Conservation (phyloP, 2,888 invertebrate genomes). For the Hybos culiciformis region DNA sequence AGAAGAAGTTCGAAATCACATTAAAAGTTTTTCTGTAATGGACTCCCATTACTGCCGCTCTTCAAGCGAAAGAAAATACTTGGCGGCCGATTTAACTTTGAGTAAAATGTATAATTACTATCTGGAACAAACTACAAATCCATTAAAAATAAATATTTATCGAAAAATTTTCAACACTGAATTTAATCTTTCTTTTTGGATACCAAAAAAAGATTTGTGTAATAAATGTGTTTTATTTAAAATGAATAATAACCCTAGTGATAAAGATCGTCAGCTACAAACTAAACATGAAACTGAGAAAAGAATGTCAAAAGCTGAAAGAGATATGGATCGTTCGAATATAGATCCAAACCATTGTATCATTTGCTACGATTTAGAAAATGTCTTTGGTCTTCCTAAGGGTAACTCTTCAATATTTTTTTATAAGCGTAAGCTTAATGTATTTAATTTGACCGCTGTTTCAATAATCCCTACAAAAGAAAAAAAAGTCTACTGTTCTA, state of each 20-base stretch:
- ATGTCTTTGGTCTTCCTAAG: constrained; percentile 6
- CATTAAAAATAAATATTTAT: not conserved
- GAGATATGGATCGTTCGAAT: constrained; percentile 1
- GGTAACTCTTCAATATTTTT: constrained; percentile 5
- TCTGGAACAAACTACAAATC: not conserved
- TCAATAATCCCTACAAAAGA: not conserved
- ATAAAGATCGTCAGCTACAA: not conserved
- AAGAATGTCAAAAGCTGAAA: not conserved
- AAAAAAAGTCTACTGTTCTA: not conserved
- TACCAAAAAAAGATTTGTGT: not conserved
- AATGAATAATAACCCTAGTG: not conserved
- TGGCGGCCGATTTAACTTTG: not conserved
- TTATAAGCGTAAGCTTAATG: constrained; percentile 8
- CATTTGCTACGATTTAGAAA: constrained; percentile 12
- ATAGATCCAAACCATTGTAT: constrained; percentile 1
- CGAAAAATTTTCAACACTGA: not conserved
- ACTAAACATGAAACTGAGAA: not conserved
- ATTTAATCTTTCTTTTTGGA: not conserved
- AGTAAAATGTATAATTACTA: not conserved
- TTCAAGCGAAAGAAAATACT: not conserved
- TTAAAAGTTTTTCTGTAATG: not conserved
- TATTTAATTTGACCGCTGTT: constrained; percentile 8
- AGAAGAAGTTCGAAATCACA: not conserved
- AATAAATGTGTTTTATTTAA: not conserved
- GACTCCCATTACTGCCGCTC: not conserved